A percentile compares a stretch with the other conserved stretches of the same genome.
phyloP scores from a whole-genome alignment of 2,113 vertebrate genomes.

The Salvator merianae region DNA sequence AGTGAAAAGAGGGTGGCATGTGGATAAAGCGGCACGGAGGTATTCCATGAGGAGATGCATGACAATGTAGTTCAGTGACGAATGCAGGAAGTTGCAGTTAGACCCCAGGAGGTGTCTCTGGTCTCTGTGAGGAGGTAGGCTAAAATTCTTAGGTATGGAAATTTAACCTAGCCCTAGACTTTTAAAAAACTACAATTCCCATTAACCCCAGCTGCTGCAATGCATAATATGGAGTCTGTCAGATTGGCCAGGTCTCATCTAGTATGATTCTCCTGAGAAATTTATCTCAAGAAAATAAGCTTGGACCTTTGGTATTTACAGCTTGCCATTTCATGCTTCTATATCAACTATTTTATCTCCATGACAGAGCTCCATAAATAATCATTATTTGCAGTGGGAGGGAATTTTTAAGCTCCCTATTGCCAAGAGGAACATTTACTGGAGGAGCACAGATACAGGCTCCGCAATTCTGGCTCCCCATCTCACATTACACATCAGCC shows the following conservation, averaged over 20 bases:
- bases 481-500: not conserved
- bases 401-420: slow-evolving; percentile 14
- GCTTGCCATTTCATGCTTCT: slow-evolving; percentile 57
- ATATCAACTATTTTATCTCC: slow-evolving; percentile 61
- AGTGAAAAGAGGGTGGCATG: too few relatives aligned
- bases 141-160: not conserved
- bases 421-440: slow-evolving; percentile 12
- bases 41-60: too few relatives aligned
- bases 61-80: too few relatives aligned
- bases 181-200: too few relatives aligned
- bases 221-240: too few relatives aligned
- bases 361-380: slow-evolving; percentile 48
- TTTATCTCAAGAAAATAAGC: slow-evolving; percentile 36
- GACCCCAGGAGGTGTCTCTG: too few relatives aligned
- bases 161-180: too few relatives aligned
- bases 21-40: too few relatives aligned
- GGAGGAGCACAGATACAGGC: not conserved
- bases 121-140: too few relatives aligned
- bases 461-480: not conserved
- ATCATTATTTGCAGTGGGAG: slow-evolving; percentile 13
- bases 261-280: slow-evolving; percentile 42
- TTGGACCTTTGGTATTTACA: slow-evolving; percentile 27
- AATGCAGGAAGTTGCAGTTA: too few relatives aligned
- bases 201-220: too few relatives aligned
- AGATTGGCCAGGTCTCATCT: too few relatives aligned